Conservation (phyloP, 2,113 vertebrate species). For the Alethe castanea region DNA sequence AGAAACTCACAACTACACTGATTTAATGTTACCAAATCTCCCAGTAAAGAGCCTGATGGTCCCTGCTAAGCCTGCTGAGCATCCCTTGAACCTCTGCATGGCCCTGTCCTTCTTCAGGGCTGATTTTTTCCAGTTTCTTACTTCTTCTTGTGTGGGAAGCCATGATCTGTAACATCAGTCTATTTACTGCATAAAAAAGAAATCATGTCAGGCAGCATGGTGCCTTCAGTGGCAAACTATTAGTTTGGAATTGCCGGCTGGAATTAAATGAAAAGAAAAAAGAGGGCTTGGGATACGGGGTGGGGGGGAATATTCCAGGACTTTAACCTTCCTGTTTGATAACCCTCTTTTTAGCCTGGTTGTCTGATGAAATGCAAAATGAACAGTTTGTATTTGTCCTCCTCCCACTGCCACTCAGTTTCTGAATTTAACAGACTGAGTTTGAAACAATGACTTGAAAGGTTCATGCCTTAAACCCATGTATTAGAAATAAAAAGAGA, state of each 20-base stretch:
- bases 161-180: not conserved
- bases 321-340: not conserved
- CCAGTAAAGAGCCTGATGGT: not conserved
- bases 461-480: not conserved
- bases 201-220: fast-evolving
- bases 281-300: not conserved
- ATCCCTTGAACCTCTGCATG: not conserved
- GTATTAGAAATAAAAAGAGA: not conserved
- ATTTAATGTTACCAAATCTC: not conserved
- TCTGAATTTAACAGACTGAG: not conserved
- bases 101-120: not conserved
- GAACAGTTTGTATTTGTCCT: not conserved
- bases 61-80: not conserved
- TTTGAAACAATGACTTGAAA: not conserved
- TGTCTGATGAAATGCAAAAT: not conserved
- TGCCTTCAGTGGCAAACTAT: not conserved
- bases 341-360: not conserved
- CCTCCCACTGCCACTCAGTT: not conserved
- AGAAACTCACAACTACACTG: not conserved
- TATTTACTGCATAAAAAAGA: not conserved
- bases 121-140: not conserved
- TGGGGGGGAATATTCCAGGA: not conserved
- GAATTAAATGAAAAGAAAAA: not conserved
- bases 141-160: not conserved
- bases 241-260: not conserved